Evolutionary conservation across 92 coral and sea anemone genomes (phyloP).

Genomic region (Phenganax stokvisi): DNA sequence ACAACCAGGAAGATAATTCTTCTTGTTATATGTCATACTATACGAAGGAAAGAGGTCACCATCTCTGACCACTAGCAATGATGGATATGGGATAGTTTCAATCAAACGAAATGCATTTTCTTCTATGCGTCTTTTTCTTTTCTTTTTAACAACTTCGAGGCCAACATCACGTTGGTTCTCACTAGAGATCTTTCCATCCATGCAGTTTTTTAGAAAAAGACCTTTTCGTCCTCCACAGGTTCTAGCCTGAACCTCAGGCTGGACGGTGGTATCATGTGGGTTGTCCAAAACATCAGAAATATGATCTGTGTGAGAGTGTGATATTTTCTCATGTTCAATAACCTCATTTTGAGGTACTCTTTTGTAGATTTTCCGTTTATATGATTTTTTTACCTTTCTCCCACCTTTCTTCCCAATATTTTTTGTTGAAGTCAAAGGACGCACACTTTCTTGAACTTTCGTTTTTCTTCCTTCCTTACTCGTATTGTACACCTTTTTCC

Average conservation of each 20-base stretch:
- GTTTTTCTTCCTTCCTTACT: neutral
- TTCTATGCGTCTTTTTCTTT: conserved; percentile 17
- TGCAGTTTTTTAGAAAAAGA: neutral
- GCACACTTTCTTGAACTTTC: neutral
- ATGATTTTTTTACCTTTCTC: conserved; percentile 2
- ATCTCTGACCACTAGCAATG: conserved; percentile 26
- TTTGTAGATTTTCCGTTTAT: neutral
- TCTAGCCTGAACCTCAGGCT: neutral
- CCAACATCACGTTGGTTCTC: neutral
- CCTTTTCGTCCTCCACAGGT: neutral
- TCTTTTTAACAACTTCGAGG: neutral
- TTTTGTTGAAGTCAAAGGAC: neutral
- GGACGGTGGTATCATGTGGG: neutral
- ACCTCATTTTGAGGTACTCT: no score
- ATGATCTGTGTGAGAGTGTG: no score
- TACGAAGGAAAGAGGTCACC: conserved; percentile 32
- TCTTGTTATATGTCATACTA: conserved; percentile 28
- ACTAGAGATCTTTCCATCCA: neutral
- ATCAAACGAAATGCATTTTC: conserved; percentile 24
- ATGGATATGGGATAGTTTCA: conserved; percentile 28
- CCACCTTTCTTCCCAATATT: neutral
- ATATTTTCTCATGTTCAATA: no score
- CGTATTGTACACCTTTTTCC: neutral
- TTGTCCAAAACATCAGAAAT: no score
- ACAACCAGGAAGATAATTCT: conserved; percentile 20